Conservation (phyloP, 2,113 vertebrate species). For the Psittacula cyanocephala region DNA sequence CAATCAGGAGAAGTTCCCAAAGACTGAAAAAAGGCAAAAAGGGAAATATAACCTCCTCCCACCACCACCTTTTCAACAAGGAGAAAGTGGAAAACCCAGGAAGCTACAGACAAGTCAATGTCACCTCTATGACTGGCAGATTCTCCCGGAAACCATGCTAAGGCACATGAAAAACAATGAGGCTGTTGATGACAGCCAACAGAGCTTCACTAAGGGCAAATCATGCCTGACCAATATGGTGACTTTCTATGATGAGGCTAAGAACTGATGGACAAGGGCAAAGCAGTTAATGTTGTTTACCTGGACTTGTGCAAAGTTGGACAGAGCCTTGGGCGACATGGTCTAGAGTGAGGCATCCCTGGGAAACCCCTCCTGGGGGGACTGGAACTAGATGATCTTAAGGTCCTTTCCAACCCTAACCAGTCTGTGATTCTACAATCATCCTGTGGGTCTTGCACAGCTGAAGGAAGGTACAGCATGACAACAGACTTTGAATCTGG, state of each 20-base stretch:
- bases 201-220: not conserved
- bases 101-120: too few species aligned
- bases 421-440: not conserved
- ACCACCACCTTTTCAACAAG: too few species aligned
- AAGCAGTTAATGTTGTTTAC: not conserved
- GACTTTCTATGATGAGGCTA: not conserved
- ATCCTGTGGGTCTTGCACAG: not conserved
- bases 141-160: too few species aligned
- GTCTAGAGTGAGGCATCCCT: not conserved
- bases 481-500: not conserved
- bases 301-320: not conserved
- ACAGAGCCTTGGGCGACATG: not conserved
- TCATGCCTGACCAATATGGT: not conserved
- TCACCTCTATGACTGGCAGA: too few species aligned
- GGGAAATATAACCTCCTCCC: too few species aligned
- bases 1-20: not conserved
- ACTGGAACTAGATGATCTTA: not conserved
- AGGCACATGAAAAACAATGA: too few species aligned
- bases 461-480: not conserved
- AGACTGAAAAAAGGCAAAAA: too few species aligned
- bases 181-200: not conserved
- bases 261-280: not conserved
- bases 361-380: too few species aligned
- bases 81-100: too few species aligned
- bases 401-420: not conserved